Evolutionary conservation across 2,888 invertebrate genomes (phyloP), one percentile per base, ranked within the genome.

Genomic region (Tenthredo notha): DNA sequence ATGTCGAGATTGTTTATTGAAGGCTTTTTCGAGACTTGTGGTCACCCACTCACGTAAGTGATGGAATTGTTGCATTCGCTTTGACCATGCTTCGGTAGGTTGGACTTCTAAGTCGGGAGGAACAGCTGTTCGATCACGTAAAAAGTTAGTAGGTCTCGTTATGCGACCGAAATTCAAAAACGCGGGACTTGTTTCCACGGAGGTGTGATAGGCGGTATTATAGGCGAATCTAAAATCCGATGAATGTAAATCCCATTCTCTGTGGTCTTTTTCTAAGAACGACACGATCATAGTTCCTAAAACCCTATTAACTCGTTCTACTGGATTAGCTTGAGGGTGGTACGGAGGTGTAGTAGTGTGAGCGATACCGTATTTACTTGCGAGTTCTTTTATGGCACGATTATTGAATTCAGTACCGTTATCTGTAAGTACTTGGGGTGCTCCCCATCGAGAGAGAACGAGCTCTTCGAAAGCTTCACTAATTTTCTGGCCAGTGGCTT

Each of bases 261-360:
- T 72, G 58, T 89, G 88, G 9, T 88, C 85, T 0, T 70, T 70
- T 2, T 74, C 70, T 0, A 89, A 47, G 29, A 85, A 88, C 9
- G 85, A 65, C 2, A 40, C 9, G 2, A 85, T 50, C 50, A 50
- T 50, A 5, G 50, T 50, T 50, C 15, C 15, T 15, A 47, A 3
- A 10, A 47, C 47, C 15, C 47, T 47, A 40, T 89, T 89, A 15
- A 87, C 85, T 1, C 89, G 29, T 50, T 90, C 87, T 0, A 86
- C 87, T 0, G 88, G 88, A 61, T 90, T 89, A 0, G 87, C 87
- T 67, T 89, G 89, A 0, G 88, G 86, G 21, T 88, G 40, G 7
- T 43, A 43, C 10, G 40, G 40, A 0, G 40, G 40, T 9, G 37
- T 37, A 37, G n/a, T n/a, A n/a, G n/a, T n/a, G n/a, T n/a, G n/a